These are phyloP conservation scores for Gymnoscelis rufifasciata DNA, from an alignment of 2,888 invertebrate species.

Conservation along the genomic window DNA sequence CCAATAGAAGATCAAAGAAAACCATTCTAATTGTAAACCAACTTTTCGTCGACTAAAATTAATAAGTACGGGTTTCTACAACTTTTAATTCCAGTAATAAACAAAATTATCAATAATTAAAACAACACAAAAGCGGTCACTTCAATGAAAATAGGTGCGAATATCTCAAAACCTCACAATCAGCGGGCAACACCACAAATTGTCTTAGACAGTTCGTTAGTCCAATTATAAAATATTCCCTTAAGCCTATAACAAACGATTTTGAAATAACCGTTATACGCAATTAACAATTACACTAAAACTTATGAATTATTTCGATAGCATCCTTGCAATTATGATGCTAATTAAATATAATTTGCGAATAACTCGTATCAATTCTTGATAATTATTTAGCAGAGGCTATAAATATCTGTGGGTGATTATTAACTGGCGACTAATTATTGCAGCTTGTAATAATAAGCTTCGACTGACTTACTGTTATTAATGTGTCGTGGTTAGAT, in stretches of 20 bases:
- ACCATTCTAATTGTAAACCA: too few species aligned
- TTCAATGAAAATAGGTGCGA: not conserved
- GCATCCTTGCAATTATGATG: constrained; percentile 32
- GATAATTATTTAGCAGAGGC: constrained; percentile 68
- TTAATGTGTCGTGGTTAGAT: too few species aligned
- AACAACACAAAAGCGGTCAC: not conserved
- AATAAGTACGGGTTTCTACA: too few species aligned
- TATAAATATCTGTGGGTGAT: constrained; percentile 72
- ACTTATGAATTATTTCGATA: constrained; percentile 24
- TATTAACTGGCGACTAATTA: constrained; percentile 71
- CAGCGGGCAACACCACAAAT: not conserved
- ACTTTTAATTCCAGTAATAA: too few species aligned
- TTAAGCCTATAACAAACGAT: not conserved
- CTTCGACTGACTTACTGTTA: constrained; percentile 37
- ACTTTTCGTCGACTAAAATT: too few species aligned
- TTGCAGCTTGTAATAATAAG: constrained; percentile 51
- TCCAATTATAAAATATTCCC: not conserved
- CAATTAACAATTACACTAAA: constrained; percentile 15
- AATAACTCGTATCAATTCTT: constrained; percentile 76
- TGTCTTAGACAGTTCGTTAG: not conserved
- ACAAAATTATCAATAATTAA: too few species aligned
- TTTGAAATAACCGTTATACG: not conserved
- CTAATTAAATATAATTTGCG: constrained; percentile 54
- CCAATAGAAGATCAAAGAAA: too few species aligned
- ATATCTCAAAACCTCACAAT: not conserved